Evolutionary conservation across 2,113 vertebrate species (phyloP).

Genomic region (Naja naja): DNA sequence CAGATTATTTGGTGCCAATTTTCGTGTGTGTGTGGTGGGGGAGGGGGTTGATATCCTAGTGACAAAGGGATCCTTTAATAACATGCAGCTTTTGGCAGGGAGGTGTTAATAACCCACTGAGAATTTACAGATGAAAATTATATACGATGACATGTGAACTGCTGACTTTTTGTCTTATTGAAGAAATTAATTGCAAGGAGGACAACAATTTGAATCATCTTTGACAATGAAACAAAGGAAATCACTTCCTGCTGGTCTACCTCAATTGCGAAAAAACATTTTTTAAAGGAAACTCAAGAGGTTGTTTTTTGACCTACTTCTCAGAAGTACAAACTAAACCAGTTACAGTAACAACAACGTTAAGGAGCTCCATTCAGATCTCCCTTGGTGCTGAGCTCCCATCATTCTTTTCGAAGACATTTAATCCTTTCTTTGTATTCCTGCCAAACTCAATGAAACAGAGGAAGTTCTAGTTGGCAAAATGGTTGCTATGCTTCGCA

Average conservation of each 20-base stretch:
- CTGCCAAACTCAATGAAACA: background rate
- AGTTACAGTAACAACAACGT: slow-evolving; percentile 6
- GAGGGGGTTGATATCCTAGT: slow-evolving; percentile 28
- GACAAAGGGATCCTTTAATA: slow-evolving; percentile 38
- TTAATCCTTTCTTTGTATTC: background rate
- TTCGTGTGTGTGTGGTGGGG: background rate
- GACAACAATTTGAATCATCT: slow-evolving; percentile 28
- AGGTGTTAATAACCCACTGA: slow-evolving; percentile 1
- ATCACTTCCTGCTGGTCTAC: slow-evolving; percentile 27
- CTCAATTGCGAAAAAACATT: slow-evolving; percentile 13
- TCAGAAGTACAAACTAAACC: slow-evolving; percentile 31
- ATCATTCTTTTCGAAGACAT: background rate
- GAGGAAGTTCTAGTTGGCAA: accelerated
- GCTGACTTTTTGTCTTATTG: background rate
- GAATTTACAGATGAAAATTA: slow-evolving; percentile 35
- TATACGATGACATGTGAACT: slow-evolving; percentile 13
- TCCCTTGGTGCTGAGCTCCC: background rate
- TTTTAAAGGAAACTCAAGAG: background rate
- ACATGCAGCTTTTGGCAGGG: background rate
- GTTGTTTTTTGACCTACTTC: slow-evolving; percentile 43
- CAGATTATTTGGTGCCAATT: background rate
- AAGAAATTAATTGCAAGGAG: slow-evolving; percentile 36
- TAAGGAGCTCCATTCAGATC: background rate
- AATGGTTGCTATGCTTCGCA: accelerated
- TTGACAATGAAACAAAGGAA: slow-evolving; percentile 1